These are phyloP conservation scores for Drosophila niveifrons DNA, from an alignment of 2,888 invertebrate species.

Conservation along the genomic window DNA sequence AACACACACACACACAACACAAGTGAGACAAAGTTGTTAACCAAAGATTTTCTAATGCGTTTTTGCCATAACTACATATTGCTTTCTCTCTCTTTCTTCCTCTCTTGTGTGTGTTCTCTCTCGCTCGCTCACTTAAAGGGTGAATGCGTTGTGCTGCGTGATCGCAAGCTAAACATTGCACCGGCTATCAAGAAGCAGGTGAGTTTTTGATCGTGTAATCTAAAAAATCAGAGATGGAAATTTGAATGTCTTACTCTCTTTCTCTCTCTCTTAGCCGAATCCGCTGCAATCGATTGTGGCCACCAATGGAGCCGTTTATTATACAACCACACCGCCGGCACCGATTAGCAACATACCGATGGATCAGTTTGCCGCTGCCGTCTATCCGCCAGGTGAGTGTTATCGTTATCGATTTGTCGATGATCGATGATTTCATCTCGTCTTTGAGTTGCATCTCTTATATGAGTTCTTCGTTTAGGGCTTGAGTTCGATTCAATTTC, in stretches of 20 bases:
- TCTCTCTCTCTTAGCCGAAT: slow-evolving; percentile 46
- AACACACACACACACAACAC: slow-evolving; percentile 27
- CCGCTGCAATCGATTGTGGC: slow-evolving; percentile 84
- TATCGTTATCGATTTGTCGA: slow-evolving; percentile 4
- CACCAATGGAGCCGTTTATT: slow-evolving; percentile 86
- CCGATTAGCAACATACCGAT: slow-evolving; percentile 86
- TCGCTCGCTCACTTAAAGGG: slow-evolving; percentile 85
- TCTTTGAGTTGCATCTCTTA: slow-evolving; percentile 19
- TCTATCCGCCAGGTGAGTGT: slow-evolving; percentile 85
- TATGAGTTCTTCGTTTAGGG: slow-evolving; percentile 2
- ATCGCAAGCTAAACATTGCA: slow-evolving; percentile 93
- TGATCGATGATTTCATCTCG: slow-evolving; percentile 1
- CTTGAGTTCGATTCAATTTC: slow-evolving; percentile 55
- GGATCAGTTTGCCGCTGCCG: slow-evolving; percentile 86
- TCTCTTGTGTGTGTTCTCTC: slow-evolving; percentile 19
- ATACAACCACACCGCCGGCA: slow-evolving; percentile 85
- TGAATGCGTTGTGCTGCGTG: slow-evolving; percentile 91
- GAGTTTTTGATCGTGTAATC: slow-evolving; percentile 49
- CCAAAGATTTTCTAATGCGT: slow-evolving; percentile 8
- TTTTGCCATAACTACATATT: slow-evolving; percentile 29
- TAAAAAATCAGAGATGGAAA: not conserved
- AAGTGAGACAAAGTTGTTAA: slow-evolving; percentile 27
- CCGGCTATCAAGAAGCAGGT: slow-evolving; percentile 94
- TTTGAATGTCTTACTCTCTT: not conserved
- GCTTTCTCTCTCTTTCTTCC: slow-evolving; percentile 18